A percentile compares a stretch with the other conserved stretches of the same genome.
Conservation (phyloP, 2,113 vertebrate genomes). For the Halcyon malimbica region DNA sequence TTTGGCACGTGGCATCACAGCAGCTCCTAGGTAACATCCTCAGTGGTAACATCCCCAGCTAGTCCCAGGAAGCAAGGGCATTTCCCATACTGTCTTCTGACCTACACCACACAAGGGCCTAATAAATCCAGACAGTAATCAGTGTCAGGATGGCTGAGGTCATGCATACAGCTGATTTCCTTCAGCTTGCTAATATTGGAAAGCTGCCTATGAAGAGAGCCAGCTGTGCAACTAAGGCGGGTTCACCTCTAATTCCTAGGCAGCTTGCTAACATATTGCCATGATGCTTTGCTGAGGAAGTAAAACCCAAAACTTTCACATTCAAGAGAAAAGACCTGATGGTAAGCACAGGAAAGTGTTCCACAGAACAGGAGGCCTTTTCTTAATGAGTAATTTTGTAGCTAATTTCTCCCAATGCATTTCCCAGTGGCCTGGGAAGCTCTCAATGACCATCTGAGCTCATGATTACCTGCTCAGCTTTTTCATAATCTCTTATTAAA, state of each 20-base stretch:
- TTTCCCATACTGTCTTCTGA: not conserved
- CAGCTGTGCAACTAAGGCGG: conserved; percentile 8
- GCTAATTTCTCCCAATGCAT: not conserved
- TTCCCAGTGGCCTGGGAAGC: not conserved
- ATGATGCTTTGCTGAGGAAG: not conserved
- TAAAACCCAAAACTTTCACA: not conserved
- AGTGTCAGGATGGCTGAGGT: not conserved
- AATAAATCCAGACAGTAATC: not conserved
- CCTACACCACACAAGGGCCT: not conserved
- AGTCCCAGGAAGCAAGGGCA: not conserved
- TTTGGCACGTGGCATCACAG: not conserved
- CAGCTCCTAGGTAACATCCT: not conserved
- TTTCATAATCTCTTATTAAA: not conserved
- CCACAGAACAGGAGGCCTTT: not conserved
- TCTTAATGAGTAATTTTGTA: not conserved
- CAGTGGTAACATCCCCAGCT: not conserved
- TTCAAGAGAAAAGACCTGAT: not conserved
- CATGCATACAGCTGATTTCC: not conserved
- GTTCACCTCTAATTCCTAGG: not conserved
- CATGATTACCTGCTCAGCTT: not conserved
- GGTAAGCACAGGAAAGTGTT: not conserved
- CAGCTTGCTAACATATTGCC: not conserved
- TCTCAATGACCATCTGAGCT: not conserved
- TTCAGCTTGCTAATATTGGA: not conserved
- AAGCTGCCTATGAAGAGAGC: not conserved